These are phyloP conservation scores for Pantherophis guttatus DNA, from an alignment of 2,113 vertebrate genomes.

Conservation along the genomic window DNA sequence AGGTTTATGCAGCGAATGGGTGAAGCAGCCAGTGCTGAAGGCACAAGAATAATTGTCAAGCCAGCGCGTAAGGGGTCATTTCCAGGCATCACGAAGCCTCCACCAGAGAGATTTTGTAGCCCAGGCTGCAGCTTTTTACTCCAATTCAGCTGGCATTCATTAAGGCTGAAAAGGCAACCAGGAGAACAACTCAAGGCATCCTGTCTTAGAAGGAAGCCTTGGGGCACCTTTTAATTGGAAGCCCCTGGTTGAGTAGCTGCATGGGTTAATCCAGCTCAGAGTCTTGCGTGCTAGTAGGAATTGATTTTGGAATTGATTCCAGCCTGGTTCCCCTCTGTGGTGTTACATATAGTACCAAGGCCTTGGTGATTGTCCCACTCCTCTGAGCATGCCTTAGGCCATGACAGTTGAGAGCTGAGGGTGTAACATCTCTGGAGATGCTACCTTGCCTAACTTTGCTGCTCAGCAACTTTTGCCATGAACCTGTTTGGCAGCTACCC, in stretches of 20 bases:
- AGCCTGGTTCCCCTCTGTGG: neutral
- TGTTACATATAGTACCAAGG: neutral
- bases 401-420: too few species aligned
- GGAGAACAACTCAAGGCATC: neutral
- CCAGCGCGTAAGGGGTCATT: neutral
- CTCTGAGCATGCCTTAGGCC: too few species aligned
- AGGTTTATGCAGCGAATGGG: neutral
- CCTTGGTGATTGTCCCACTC: neutral
- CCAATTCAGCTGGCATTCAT: neutral
- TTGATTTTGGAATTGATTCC: neutral
- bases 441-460: neutral
- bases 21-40: neutral
- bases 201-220: neutral
- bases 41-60: neutral
- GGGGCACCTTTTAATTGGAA: neutral
- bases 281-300: neutral
- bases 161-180: neutral
- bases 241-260: neutral
- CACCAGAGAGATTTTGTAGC: neutral
- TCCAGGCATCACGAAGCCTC: too few species aligned
- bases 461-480: neutral
- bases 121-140: neutral
- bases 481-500: neutral
- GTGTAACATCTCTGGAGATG: too few species aligned
- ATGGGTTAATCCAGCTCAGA: neutral